Percentiles rank a stretch among this genome's conserved stretches.
These are phyloP conservation scores for Trematomus bernacchii DNA, from an alignment of 2,797 vertebrate genomes.

Conservation along the genomic window DNA sequence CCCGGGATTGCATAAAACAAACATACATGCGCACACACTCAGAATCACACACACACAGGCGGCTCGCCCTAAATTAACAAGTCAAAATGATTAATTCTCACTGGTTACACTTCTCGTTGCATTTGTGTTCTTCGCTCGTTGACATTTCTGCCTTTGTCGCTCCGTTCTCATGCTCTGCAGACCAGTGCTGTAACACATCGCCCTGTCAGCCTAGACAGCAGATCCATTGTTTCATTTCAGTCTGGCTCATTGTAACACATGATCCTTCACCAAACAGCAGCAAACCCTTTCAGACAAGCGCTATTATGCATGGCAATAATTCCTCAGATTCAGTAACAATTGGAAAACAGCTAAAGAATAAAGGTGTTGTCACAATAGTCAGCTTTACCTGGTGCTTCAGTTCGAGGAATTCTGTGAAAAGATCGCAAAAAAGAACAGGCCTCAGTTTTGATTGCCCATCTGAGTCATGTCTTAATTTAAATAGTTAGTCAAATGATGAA, in stretches of 20 bases:
- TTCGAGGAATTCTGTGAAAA: constrained; percentile 44
- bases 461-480: constrained; percentile 2
- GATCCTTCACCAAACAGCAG: constrained; percentile 78
- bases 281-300: constrained; percentile 65
- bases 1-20: constrained; percentile 42
- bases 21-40: constrained; percentile 40
- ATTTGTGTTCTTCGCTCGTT: constrained; percentile 65
- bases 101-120: constrained; percentile 63
- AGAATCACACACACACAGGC: constrained; percentile 35
- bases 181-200: constrained; percentile 57
- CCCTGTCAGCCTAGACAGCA: constrained; percentile 62
- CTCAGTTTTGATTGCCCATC: constrained; percentile 8
- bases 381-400: constrained; percentile 30
- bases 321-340: constrained; percentile 59
- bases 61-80: constrained; percentile 62
- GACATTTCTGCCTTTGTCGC: constrained; percentile 73
- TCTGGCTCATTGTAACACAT: constrained; percentile 71
- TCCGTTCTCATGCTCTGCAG: constrained; percentile 59
- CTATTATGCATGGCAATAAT: constrained; percentile 59
- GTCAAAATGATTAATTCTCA: constrained; percentile 73
- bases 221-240: constrained; percentile 69
- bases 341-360: constrained; percentile 33
- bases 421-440: constrained; percentile 14
- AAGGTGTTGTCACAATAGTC: constrained; percentile 51
- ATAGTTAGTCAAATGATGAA: neutral